Evolutionary conservation across 1,140 invertebrate genomes (phyloP).

Genomic region (Odontomachus brunneus): DNA sequence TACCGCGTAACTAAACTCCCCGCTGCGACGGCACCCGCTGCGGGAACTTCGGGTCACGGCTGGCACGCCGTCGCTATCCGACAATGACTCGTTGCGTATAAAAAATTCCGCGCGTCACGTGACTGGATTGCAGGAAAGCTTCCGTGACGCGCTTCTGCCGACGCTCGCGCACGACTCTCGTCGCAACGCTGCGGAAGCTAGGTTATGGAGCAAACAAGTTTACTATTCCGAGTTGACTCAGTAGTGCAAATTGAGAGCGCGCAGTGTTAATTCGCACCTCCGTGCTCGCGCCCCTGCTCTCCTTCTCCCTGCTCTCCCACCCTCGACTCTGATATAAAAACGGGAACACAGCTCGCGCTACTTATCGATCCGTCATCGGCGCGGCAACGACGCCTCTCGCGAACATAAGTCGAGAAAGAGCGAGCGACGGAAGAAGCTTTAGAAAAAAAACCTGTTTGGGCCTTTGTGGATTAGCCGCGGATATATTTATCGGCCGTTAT

Average conservation of each 20-base stretch:
- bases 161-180: background rate
- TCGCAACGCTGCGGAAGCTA: slow-evolving; percentile 14
- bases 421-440: background rate
- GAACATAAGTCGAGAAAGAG: background rate
- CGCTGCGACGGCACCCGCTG: no score
- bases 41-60: background rate
- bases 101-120: slow-evolving; percentile 27
- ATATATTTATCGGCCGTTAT: background rate
- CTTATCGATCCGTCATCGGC: background rate
- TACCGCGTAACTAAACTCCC: no score
- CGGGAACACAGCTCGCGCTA: background rate
- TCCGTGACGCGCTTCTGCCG: slow-evolving; percentile 3
- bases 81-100: slow-evolving; percentile 21
- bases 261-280: slow-evolving; percentile 35
- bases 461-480: background rate
- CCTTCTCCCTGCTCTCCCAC: background rate
- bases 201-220: slow-evolving; percentile 54
- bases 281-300: background rate
- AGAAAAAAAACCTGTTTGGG: background rate
- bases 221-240: slow-evolving; percentile 50
- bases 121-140: slow-evolving; percentile 26
- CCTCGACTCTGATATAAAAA: slow-evolving; percentile 19
- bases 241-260: slow-evolving; percentile 43
- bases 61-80: background rate
- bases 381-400: background rate